phyloP scores from a whole-genome alignment of 2,888 invertebrate genomes.

The Folsomia candida region DNA sequence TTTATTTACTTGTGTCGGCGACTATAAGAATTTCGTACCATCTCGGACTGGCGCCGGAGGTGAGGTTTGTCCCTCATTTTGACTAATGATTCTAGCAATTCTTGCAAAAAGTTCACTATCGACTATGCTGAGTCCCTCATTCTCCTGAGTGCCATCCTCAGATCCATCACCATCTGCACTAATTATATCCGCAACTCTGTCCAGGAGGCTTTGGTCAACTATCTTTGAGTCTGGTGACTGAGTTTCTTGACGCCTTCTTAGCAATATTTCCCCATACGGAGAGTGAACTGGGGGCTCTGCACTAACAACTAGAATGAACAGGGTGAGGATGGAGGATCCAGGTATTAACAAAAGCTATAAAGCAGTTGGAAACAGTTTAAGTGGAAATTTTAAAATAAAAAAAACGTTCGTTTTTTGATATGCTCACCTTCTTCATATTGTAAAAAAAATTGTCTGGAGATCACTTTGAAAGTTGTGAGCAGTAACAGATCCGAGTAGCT shows the following conservation, averaged over 20 bases:
- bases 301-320: background rate
- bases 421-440: background rate
- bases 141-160: slow-evolving; percentile 10
- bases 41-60: slow-evolving; percentile 8
- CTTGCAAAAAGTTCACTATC: slow-evolving; percentile 34
- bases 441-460: background rate
- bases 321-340: background rate
- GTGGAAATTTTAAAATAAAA: too few species aligned
- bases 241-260: too few species aligned
- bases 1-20: slow-evolving; percentile 14
- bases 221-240: slow-evolving; percentile 7
- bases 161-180: slow-evolving; percentile 32
- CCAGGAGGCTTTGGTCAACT: slow-evolving; percentile 27
- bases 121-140: slow-evolving; percentile 29
- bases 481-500: background rate
- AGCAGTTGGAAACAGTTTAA: background rate
- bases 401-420: background rate
- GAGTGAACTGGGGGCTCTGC: slow-evolving; percentile 5
- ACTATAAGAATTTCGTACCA: slow-evolving; percentile 12
- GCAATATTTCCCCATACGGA: background rate
- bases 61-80: slow-evolving; percentile 25
- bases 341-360: background rate
- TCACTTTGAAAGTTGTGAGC: background rate
- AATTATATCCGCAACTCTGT: slow-evolving; percentile 35
- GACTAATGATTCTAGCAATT: slow-evolving; percentile 33